phyloP scores from a whole-genome alignment of 2,113 vertebrate species.

The Piaya cayana region DNA sequence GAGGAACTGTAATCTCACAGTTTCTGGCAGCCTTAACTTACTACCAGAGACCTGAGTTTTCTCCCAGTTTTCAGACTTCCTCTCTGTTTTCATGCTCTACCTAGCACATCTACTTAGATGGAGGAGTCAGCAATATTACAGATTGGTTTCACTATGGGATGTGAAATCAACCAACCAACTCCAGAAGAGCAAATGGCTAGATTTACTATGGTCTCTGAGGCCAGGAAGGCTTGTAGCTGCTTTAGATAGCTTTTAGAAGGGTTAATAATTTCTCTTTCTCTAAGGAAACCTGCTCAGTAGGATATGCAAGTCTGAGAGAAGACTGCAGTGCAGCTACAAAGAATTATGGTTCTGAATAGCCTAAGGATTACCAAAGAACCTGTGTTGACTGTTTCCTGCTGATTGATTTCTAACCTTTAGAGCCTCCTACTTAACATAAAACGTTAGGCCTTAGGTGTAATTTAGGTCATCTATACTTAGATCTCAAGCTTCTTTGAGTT shows the following conservation, averaged over 20 bases:
- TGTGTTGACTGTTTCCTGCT: not conserved
- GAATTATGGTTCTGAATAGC: not conserved
- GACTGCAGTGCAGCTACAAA: not conserved
- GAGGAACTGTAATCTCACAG: not conserved
- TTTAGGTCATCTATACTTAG: not conserved
- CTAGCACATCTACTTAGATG: not conserved
- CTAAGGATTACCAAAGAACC: not conserved
- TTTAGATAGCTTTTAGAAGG: not conserved
- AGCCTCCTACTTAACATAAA: not conserved
- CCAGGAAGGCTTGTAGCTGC: not conserved
- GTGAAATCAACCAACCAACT: not conserved
- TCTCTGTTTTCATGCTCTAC: not conserved
- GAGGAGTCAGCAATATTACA: not conserved
- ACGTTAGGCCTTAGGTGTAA: not conserved
- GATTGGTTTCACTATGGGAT: not conserved
- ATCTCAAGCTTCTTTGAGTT: not conserved
- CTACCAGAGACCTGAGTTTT: not conserved
- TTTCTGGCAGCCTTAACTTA: not conserved
- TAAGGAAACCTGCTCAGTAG: not conserved
- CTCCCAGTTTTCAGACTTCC: not conserved
- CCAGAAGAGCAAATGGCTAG: not conserved
- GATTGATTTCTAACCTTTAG: not conserved
- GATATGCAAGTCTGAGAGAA: not conserved
- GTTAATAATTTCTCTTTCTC: not conserved
- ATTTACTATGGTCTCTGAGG: not conserved